Conservation (phyloP, 2,888 invertebrate genomes). For the Chymomyza amoena region DNA sequence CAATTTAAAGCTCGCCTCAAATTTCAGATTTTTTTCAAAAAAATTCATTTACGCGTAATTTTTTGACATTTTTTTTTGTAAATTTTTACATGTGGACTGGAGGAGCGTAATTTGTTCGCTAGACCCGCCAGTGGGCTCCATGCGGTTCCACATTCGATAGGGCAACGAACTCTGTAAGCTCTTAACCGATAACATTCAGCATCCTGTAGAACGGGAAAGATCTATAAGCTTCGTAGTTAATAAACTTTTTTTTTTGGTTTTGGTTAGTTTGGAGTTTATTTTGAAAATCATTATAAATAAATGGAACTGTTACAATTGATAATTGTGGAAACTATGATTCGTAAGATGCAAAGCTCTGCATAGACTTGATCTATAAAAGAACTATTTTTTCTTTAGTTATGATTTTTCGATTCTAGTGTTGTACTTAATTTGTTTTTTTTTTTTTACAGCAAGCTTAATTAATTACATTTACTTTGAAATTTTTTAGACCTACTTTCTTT, state of each 20-base stretch:
- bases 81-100: no score
- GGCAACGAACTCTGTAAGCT: no score
- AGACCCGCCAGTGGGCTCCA: no score
- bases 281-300: slow-evolving; percentile 43
- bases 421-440: neutral
- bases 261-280: slow-evolving; percentile 58
- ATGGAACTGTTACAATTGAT: slow-evolving; percentile 63
- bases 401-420: neutral
- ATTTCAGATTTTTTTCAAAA: no score
- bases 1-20: no score
- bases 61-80: no score
- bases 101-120: no score
- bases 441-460: neutral
- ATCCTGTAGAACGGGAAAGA: no score
- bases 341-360: neutral
- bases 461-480: neutral
- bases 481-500: neutral
- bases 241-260: neutral
- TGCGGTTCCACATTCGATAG: no score
- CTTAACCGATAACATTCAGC: no score
- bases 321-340: slow-evolving; percentile 42
- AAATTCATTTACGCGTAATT: no score
- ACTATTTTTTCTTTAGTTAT: neutral
- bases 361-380: neutral
- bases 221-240: neutral